These are phyloP conservation scores for Simalia tracyae DNA, from an alignment of 2,797 vertebrate species.

Conservation along the genomic window DNA sequence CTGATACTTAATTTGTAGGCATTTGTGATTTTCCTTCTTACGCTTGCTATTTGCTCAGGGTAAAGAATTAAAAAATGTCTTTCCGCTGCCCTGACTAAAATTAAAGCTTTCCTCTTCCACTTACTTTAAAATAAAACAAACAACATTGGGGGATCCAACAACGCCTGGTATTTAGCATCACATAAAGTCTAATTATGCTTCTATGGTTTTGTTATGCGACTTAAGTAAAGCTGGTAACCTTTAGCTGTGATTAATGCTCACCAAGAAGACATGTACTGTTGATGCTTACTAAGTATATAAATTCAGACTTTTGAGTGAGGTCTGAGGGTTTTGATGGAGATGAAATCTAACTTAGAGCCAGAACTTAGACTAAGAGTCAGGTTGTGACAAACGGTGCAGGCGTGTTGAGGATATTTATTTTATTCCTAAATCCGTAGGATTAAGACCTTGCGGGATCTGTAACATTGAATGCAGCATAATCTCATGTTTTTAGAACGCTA, in stretches of 20 bases:
- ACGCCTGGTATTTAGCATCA: neutral
- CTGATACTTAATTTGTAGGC: neutral
- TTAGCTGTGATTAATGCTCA: neutral
- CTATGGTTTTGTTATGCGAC: neutral
- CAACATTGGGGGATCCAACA: neutral
- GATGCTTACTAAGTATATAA: neutral
- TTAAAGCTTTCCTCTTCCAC: neutral
- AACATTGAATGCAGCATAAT: neutral
- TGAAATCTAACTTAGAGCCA: neutral
- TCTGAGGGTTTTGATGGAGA: neutral
- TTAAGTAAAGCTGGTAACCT: neutral
- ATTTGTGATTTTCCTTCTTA: neutral
- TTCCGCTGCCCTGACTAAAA: rapidly evolving
- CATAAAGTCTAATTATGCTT: neutral
- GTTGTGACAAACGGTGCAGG: neutral
- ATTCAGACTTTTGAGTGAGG: neutral
- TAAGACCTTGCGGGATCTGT: neutral
- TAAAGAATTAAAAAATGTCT: neutral
- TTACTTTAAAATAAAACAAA: neutral
- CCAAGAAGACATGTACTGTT: neutral
- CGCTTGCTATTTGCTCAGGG: neutral
- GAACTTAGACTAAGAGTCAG: conserved; percentile 29
- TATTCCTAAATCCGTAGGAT: neutral
- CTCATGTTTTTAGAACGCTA: neutral
- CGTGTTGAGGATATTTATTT: neutral